Evolutionary conservation across 2,113 vertebrate species (phyloP).

Genomic region (Meriones unguiculatus): DNA sequence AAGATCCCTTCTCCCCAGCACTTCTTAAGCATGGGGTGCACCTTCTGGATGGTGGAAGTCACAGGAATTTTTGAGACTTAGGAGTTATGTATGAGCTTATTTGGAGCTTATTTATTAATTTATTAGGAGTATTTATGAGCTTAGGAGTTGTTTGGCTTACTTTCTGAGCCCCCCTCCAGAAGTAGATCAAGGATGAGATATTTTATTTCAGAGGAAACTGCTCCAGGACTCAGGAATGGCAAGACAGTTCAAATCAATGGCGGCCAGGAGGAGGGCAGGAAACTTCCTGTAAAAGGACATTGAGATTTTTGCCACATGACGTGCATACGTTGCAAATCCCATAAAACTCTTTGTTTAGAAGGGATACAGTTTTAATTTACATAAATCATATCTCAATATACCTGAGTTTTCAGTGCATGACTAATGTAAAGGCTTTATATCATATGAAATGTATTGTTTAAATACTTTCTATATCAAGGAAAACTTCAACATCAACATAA

Average conservation of each 20-base stretch:
- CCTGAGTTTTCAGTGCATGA: neutral
- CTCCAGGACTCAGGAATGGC: neutral
- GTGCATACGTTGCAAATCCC: neutral
- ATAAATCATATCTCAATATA: neutral
- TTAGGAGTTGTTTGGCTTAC: neutral
- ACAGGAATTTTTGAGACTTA: neutral
- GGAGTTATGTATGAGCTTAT: neutral
- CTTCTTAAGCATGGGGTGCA: too few species aligned
- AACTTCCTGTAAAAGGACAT: neutral
- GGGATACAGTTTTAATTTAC: neutral
- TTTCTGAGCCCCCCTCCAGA: neutral
- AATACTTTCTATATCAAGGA: constrained; percentile 5
- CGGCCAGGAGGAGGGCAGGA: neutral
- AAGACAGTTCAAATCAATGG: neutral
- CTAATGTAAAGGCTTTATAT: neutral
- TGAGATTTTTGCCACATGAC: neutral
- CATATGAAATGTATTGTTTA: neutral
- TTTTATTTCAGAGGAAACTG: neutral
- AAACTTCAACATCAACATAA: neutral
- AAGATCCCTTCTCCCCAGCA: neutral
- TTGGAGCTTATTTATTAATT: neutral
- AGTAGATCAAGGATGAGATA: neutral
- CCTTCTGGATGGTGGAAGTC: too few species aligned
- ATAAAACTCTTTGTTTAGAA: neutral
- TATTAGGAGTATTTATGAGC: neutral